Evolutionary conservation across 2,797 vertebrate species (phyloP), one percentile per base, ranked within the genome.

Genomic region (Myotis myotis): DNA sequence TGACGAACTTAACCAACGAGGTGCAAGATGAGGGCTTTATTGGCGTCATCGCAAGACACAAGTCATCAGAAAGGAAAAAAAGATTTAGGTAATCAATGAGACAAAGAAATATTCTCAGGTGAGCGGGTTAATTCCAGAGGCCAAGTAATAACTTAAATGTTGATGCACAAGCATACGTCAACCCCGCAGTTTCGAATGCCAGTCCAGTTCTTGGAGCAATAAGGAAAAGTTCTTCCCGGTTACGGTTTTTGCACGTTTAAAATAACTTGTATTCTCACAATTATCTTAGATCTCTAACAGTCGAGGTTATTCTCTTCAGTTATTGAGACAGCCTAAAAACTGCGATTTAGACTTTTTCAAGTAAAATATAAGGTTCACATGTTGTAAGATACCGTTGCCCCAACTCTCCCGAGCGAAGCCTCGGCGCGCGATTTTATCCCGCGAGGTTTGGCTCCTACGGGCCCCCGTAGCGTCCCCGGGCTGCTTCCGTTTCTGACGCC

Each of bases 401-500:
- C 72, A 72, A 13, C 0, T 3, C 5, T 0, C 20, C 3, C 1
- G 1, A 17, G 3, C 8, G 7, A n/a, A 0, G 23, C 7, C 28
- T 8, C 0, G 1, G 19, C 2, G 12, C 38, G 30, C 75, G 11
- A 6, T 1, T 20, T 6, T 0, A 2, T 2, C 4, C 28, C 0
- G 60, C 36, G 60, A 4, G 20, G 49, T 20, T 80, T 96, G 92
- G 70, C 1, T 33, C 60, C 90, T 0, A 1, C 6, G 71, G 74
- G 89, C 82, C 55, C 1, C 96, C 96, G 90, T 96, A 87, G 82
- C 16, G 7, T 10, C 13, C 5, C 51, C 6, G 25, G n/a, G 13
- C 44, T 2, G 88, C 93, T 96, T 96, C 97, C 97, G 94, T 28
- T 1, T 2, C 7, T 9, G 94, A 23, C 23, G 12, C 2, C 23